Evolutionary conservation across 2,113 vertebrate genomes (phyloP), one percentile per base, ranked within the genome.

Genomic region (Brienomyrus longianalis): DNA sequence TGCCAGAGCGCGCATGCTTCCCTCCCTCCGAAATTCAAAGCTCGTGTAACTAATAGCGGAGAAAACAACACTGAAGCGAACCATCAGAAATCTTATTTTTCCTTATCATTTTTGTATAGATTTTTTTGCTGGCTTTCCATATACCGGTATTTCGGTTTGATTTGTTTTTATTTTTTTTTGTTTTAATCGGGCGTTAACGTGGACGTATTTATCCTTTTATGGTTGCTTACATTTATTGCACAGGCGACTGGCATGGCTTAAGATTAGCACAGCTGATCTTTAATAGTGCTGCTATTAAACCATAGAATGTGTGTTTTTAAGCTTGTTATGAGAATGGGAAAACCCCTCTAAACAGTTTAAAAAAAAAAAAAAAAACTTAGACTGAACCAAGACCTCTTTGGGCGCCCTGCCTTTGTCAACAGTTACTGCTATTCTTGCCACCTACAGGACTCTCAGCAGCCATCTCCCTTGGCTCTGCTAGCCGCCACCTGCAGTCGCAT

Each of bases 401-500:
- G n/a, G n/a, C n/a, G n/a, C n/a, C n/a, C n/a, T n/a, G n/a, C n/a
- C n/a, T n/a, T n/a, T n/a, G n/a, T n/a, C n/a, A n/a, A n/a, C n/a
- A n/a, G n/a, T n/a, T n/a, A n/a, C n/a, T n/a, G n/a, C n/a, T n/a
- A n/a, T 17, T 84, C 86, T 89, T 90, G 43, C 93, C 91, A 92
- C 84, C 91, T 90, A 48, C 90, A 99, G 98, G 98, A 99, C 91
- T 97, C 98, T 0, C 98, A 99, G 93, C 96, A 96, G 94, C 98
- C 98, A 1, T 99, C 98, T 91, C 98, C 98, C 0, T 96, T 99
- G 87, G 98, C 98, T 87, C 92, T 99, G 92, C 95, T 99, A 94
- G 98, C 98, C 51, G 98, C 98, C 91, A 99, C 98, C 50, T 99
- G 98, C 95, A 99, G 98, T 95, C 95, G 97, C 87, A 99, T 99